phyloP scores from a whole-genome alignment of 1,140 invertebrate genomes.

The Anadara kagoshimensis region DNA sequence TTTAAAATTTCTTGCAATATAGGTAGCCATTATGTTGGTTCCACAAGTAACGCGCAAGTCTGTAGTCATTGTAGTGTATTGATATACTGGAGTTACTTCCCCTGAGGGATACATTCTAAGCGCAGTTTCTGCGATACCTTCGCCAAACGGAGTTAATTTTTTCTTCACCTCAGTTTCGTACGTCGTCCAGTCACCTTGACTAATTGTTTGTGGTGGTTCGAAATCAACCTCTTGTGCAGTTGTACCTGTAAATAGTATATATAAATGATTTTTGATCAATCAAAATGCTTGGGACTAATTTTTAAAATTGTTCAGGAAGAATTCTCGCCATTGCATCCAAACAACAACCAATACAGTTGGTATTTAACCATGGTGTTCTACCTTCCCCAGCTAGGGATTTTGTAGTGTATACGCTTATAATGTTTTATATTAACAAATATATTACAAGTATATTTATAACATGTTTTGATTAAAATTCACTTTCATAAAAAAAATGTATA shows the following conservation, averaged over 20 bases:
- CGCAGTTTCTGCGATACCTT: constrained; percentile 6
- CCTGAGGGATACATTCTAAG: constrained; percentile 31
- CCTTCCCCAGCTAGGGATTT: no score
- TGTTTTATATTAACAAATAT: no score
- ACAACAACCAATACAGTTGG: no score
- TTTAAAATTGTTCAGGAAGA: no score
- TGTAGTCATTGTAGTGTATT: constrained; percentile 31
- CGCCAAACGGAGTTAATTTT: constrained; percentile 26
- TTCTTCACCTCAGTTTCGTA: constrained; percentile 23
- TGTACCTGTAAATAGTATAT: constrained; percentile 16
- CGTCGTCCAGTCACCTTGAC: constrained; percentile 18
- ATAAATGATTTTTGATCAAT: no score
- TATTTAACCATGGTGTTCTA: no score
- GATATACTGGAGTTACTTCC: constrained; percentile 14
- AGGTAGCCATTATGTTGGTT: constrained; percentile 19
- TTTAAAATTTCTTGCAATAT: neutral
- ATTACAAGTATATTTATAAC: no score
- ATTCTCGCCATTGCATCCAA: no score
- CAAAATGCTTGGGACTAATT: no score
- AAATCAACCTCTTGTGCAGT: constrained; percentile 40
- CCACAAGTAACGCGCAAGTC: constrained; percentile 30
- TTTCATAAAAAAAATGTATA: no score
- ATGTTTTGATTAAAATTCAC: no score
- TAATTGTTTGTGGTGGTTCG: constrained; percentile 3
- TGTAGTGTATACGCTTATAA: no score